These are phyloP conservation scores for Agrochola circellaris DNA, from an alignment of 2,888 invertebrate genomes.

Conservation along the genomic window DNA sequence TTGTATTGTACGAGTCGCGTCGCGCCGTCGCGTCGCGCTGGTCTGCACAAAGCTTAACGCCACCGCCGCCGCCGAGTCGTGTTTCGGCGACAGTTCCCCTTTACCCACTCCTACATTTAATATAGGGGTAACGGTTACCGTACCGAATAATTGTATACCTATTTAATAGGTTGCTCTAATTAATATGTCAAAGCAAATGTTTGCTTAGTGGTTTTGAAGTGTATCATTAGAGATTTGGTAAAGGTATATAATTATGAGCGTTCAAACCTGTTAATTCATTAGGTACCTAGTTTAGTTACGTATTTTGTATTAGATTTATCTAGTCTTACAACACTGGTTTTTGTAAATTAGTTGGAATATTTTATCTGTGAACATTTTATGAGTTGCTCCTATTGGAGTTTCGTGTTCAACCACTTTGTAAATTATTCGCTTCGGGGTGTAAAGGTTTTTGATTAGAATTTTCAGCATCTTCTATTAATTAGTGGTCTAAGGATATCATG, in stretches of 20 bases:
- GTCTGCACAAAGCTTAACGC: too few species aligned
- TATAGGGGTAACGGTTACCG: background rate
- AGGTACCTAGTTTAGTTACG: constrained; percentile 14
- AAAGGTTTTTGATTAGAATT: background rate
- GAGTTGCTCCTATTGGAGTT: background rate
- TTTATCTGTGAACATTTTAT: constrained; percentile 22
- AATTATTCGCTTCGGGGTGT: too few species aligned
- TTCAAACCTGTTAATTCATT: constrained; percentile 26
- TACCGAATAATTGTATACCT: constrained; percentile 13
- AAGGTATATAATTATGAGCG: constrained; percentile 23
- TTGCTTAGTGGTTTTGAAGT: constrained; percentile 20
- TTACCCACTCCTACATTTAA: background rate
- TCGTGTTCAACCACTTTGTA: background rate
- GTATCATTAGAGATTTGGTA: constrained; percentile 19
- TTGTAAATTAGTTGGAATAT: constrained; percentile 32
- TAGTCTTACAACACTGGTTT: constrained; percentile 32
- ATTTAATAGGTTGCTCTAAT: constrained; percentile 1
- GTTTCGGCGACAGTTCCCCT: background rate
- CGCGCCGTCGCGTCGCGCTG: too few species aligned
- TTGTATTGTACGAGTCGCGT: too few species aligned
- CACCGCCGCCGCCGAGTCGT: background rate
- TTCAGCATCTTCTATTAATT: background rate
- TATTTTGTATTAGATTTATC: constrained; percentile 7
- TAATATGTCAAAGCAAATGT: constrained; percentile 12
- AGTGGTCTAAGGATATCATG: background rate